A percentile compares a stretch with the other conserved stretches of the same genome.
These are phyloP conservation scores for Caretta caretta DNA, from an alignment of 2,113 vertebrate genomes.

Conservation along the genomic window DNA sequence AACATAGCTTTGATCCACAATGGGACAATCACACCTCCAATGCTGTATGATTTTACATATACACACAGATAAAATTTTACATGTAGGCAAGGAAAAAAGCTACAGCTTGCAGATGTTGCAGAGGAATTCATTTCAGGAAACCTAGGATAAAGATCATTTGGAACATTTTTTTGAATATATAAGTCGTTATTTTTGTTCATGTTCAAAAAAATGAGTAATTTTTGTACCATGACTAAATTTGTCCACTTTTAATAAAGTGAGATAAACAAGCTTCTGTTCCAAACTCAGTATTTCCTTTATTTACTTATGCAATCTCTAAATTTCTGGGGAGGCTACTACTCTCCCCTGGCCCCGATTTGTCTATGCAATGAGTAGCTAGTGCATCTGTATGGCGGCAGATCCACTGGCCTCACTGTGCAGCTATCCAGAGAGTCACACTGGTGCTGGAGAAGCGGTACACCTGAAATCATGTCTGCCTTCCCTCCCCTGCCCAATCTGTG, in stretches of 20 bases:
- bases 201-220: not conserved
- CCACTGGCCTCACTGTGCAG: not conserved
- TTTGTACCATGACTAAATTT: not conserved
- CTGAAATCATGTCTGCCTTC: not conserved
- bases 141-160: not conserved
- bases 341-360: not conserved
- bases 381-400: not conserved
- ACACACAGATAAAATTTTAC: not conserved
- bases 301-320: not conserved
- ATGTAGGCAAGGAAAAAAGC: not conserved
- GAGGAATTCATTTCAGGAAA: not conserved
- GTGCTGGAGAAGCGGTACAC: not conserved
- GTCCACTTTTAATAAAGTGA: not conserved
- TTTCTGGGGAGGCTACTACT: not conserved
- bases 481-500: not conserved
- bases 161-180: not conserved
- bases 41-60: not conserved
- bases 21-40: not conserved
- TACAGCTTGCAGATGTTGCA: not conserved
- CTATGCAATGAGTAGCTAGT: not conserved
- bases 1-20: not conserved
- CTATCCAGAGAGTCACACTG: not conserved
- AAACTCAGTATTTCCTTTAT: not conserved
- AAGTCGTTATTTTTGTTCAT: rapidly evolving
- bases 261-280: not conserved